Evolutionary conservation across 1,140 invertebrate genomes (phyloP), one percentile per base, ranked within the genome.

Genomic region (Daktulosphaira vitifoliae): DNA sequence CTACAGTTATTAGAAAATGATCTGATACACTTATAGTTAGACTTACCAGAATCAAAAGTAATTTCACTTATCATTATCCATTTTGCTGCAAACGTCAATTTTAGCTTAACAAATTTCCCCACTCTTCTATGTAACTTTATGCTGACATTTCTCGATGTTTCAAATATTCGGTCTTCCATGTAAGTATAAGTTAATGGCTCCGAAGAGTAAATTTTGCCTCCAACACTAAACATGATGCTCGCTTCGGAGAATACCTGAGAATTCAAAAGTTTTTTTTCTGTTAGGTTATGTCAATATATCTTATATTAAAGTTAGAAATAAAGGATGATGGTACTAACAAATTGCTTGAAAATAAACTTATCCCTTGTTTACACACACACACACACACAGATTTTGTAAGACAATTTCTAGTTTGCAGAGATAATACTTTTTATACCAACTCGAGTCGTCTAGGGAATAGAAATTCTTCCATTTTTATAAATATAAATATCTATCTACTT

Each of bases 41-140:
- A 72, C 78, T 82, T 69, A 87, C 86, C 84, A 13, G 87, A 89
- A 70, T 88, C 84, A 71, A 89, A 90, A 6, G 82, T 83, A 49
- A 94, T 80, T 77, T 95, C 92, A 74, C 89, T 91, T 70, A 96
- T 82, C 75, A 96, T 84, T 67, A 96, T 89, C 90, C 90, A 95
- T 56, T 82, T 80, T 4, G 88, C 81, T 7, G 88, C 84, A 75
- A 94, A 95, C 69, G 81, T 81, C 11, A 94, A 77, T 69, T 86
- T 82, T 15, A 94, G 78, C 69, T 88, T 88, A 25, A 94, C 83
- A 76, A 85, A 91, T 71, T 82, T 81, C 4, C 88, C 91, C 25
- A 93, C 81, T 7, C 88, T 81, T 70, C 92, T 84, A 73, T 90
- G 85, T 15, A 94, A 80, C 70, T 88, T 87, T 69, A 95, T 88